Evolutionary conservation across 1,140 invertebrate genomes (phyloP), one percentile per base, ranked within the genome.

Genomic region (Armadillidium nasatum): DNA sequence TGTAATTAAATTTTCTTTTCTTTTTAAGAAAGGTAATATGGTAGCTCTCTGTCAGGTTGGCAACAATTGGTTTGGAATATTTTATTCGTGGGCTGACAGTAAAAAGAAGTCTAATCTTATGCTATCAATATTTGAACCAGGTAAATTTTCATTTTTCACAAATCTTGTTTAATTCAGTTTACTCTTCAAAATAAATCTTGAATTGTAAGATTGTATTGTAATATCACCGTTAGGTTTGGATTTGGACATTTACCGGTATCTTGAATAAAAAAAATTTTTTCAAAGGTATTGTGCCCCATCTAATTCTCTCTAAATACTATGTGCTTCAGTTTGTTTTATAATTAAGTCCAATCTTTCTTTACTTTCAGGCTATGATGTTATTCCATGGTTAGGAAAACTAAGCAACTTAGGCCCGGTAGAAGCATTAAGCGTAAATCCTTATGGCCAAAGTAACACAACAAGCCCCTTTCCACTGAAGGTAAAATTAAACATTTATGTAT

Each of bases 81-180:
- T 98, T 70, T 94, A 95, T 83, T 95, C 95, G 0, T 97, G 93
- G 91, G 93, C 94, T 9, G 95, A 97, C 83, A 92, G 90, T 44
- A 96, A 97, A 82, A 97, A 97, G 82, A 96, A 97, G 83, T 97
- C 95, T 0, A 97, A 96, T 85, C 85, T 98, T 10, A 94, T 98
- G 91, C 85, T 98, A 7, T 95, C 94, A 11, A 87, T 95, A 11
- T 87, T 98, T 82, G 90, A 93, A 81, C 95, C 94, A 50, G 91
- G 91, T 84, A 80, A 82, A 74, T 78, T 23, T 33, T 33, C 33
- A 3, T 33, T 3, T 6, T 33, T 33, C 33, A 33, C 6, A 33
- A 33, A 33, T n/a, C n/a, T n/a, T n/a, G n/a, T n/a, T n/a, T n/a
- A n/a, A n/a, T n/a, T n/a, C n/a, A n/a, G n/a, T n/a, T n/a, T n/a